Evolutionary conservation across 2,113 vertebrate species (phyloP), one percentile per base, ranked within the genome.

Genomic region (Pagrus major): DNA sequence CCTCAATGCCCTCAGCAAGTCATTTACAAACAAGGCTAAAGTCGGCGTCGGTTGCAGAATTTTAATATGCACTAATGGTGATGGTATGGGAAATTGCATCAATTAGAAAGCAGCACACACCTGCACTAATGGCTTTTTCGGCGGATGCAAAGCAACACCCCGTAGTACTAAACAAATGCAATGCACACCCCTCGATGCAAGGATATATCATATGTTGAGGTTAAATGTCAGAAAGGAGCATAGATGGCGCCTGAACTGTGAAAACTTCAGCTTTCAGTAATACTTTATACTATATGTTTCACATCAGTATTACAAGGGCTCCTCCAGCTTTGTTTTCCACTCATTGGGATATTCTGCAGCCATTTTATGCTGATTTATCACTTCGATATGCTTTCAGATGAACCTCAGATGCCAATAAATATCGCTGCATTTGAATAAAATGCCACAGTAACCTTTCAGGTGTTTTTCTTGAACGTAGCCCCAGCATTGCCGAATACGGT

Each of bases 31-130:
- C 71, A 65, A 73, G 29, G 61, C 49, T 70, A 59, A 65, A 81
- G 66, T 52, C 68, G 77, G 58, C 49, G 4, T 75, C 51, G 58
- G 73, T 47, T 71, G 42, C 54, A 29, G 70, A 56, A 73, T 61
- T 76, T 44, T 71, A 83, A 71, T 78, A 42, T 54, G 31, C 67
- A 55, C 54, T 78, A 76, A 81, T 81, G 71, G 42, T 76, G 78
- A 78, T 69, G 61, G 66, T 81, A 78, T 76, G 56, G 70, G 66
- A 81, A 84, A 86, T 9, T 68, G 70, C 65, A 71, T 56, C 77
- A 81, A 59, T 80, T 80, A 67, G 73, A 71, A 64, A 75, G 49
- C 54, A 67, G 65, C 44, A 63, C 49, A 78, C 65, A 86, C 73
- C 73, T 81, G 66, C 87, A 78, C 78, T 75, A 78, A 81, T 81